Evolutionary conservation across 2,113 vertebrate genomes (phyloP).

Genomic region (Pitta sordida): DNA sequence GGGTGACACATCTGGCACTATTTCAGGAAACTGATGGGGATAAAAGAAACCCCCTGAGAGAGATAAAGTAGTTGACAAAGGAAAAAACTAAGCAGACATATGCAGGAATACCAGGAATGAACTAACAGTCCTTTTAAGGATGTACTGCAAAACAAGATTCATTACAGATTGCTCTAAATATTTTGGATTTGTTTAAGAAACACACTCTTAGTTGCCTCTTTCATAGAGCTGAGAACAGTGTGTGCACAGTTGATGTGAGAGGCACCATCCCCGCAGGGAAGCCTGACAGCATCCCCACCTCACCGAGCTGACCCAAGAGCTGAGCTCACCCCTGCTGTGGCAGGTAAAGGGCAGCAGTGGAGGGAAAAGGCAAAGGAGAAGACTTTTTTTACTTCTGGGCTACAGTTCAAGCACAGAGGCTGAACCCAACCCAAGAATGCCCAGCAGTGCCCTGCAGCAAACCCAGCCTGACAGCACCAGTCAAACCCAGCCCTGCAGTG

Average conservation of each 20-base stretch:
- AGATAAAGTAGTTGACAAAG: background rate
- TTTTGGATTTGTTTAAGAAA: constrained; percentile 26
- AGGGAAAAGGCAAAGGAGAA: background rate
- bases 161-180: constrained; percentile 8
- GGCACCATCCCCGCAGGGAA: background rate
- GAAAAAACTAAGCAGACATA: background rate
- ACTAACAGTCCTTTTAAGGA: constrained; percentile 36
- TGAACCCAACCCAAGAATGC: background rate
- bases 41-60: background rate
- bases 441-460: background rate
- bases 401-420: background rate
- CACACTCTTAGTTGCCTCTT: background rate
- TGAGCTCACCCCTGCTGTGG: background rate
- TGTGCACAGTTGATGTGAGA: background rate
- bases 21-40: background rate
- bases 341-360: background rate
- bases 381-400: background rate
- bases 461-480: background rate
- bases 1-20: background rate
- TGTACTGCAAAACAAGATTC: constrained; percentile 12
- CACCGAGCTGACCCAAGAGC: background rate
- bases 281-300: accelerated
- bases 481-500: background rate
- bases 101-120: background rate
- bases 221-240: background rate